phyloP scores from a whole-genome alignment of 2,888 invertebrate genomes.

The Xanthostigma xanthostigma region DNA sequence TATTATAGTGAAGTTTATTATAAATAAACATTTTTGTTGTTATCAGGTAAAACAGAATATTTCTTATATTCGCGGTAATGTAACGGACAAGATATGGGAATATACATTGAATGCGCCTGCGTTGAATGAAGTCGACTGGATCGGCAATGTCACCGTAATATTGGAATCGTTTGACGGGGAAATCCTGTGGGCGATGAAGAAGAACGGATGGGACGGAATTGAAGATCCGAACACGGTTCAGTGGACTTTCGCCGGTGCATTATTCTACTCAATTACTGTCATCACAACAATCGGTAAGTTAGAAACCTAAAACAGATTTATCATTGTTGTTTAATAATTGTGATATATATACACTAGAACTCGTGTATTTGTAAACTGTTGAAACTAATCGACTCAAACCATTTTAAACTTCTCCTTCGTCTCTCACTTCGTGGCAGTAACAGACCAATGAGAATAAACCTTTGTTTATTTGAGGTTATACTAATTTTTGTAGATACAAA shows the following conservation, averaged over 20 bases:
- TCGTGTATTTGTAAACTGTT: too few species aligned
- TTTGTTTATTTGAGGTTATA: too few species aligned
- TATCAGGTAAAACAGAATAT: conserved; percentile 63
- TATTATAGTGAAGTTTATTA: conserved; percentile 4
- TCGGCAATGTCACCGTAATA: conserved; percentile 43
- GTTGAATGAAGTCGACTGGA: conserved; percentile 66
- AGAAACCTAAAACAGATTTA: background rate
- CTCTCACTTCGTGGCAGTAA: too few species aligned
- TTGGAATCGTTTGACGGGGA: conserved; percentile 49
- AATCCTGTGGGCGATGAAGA: conserved; percentile 69
- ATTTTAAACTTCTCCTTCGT: too few species aligned
- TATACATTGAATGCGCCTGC: conserved; percentile 47
- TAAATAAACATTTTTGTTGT: conserved; percentile 7
- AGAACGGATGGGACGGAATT: conserved; percentile 80
- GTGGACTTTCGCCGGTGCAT: conserved; percentile 78
- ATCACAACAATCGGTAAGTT: conserved; percentile 87
- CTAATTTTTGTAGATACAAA: too few species aligned
- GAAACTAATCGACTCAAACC: too few species aligned
- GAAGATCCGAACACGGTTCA: conserved; percentile 38
- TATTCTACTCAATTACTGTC: conserved; percentile 90
- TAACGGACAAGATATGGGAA: conserved; percentile 65
- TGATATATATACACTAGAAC: too few species aligned
- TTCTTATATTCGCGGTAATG: conserved; percentile 51
- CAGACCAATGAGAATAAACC: too few species aligned
- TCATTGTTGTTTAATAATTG: background rate